Evolutionary conservation across 2,888 invertebrate genomes (phyloP).

Genomic region (Pheosia gnoma): DNA sequence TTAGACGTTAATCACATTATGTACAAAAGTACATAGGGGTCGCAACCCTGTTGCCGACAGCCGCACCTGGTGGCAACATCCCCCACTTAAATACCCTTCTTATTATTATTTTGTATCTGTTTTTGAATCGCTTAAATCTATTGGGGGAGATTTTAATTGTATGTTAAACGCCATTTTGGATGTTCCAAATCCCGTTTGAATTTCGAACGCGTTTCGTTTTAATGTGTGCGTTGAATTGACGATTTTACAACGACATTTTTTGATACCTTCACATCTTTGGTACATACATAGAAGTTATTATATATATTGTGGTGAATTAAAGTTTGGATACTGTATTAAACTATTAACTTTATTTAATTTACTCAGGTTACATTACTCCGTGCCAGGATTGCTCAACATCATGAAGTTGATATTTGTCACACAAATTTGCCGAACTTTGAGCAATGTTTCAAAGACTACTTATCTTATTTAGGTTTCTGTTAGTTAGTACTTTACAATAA

Average conservation of each 20-base stretch:
- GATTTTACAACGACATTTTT: neutral
- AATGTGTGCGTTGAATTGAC: neutral
- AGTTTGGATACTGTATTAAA: too few species aligned
- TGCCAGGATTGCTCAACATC: too few species aligned
- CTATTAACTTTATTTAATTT: too few species aligned
- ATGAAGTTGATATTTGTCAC: too few species aligned
- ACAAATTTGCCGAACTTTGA: too few species aligned
- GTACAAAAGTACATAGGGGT: slow-evolving; percentile 69
- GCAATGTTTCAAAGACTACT: too few species aligned
- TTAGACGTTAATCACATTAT: slow-evolving; percentile 65
- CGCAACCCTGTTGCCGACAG: slow-evolving; percentile 58
- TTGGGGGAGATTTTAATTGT: slow-evolving; percentile 79
- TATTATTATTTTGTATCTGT: slow-evolving; percentile 84
- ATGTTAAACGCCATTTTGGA: slow-evolving; percentile 79
- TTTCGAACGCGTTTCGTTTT: slow-evolving; percentile 28
- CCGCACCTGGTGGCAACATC: slow-evolving; percentile 72
- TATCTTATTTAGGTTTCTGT: too few species aligned
- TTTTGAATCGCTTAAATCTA: slow-evolving; percentile 78
- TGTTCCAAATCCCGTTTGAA: slow-evolving; percentile 66
- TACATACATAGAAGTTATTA: neutral
- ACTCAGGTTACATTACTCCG: too few species aligned
- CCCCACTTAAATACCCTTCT: slow-evolving; percentile 69
- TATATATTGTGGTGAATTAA: too few species aligned
- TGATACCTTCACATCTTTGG: too few species aligned
- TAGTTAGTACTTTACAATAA: too few species aligned